Evolutionary conservation across 1,140 invertebrate species (phyloP), one percentile per base, ranked within the genome.

Genomic region (Bombus soroeensis): DNA sequence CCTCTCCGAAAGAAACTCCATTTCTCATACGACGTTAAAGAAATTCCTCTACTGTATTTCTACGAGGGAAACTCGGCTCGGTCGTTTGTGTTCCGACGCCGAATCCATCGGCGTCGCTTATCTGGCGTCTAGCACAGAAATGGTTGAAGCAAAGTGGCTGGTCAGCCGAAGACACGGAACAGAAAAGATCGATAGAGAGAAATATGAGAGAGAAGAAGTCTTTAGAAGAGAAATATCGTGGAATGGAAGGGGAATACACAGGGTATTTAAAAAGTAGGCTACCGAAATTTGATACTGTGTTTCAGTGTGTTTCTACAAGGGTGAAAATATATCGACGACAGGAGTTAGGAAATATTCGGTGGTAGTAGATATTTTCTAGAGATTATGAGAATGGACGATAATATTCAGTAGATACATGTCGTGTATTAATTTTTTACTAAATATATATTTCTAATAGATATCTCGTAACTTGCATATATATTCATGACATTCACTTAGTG

Each of bases 171-270:
- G 37, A 37, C 43, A n/a, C 59, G 64, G 74, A 64, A 72, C 12
- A 59, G 59, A 85, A 75, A 57, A 74, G 84, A 91, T 90, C 88
- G 81, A 91, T 91, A 87, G 89, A 82, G 81, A 88, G 85, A 88
- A 73, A 85, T 64, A n/a, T n/a, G 25, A 32, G 43, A 18, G 57
- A 62, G 10, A 22, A 70, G 37, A 70, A 34, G 34, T 34, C 15
- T 37, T 68, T 68, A 22, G 34, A 37, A 12, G 68, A 25, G 34
- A 10, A 70, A 70, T n/a, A n/a, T 18, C 5, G 34, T 9, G 0
- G 22, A 5, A 9, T 12, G 15, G 13, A 37, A n/a, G 25, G 34
- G 34, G 5, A 22, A 22, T 53, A 53, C 15, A 15, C 22, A 28
- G 47, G 41, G 41, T 43, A 32, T 32, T 15, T 62, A 25, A 62